Evolutionary conservation across 1,140 invertebrate species (phyloP).

Genomic region (Meloidogyne floridensis): DNA sequence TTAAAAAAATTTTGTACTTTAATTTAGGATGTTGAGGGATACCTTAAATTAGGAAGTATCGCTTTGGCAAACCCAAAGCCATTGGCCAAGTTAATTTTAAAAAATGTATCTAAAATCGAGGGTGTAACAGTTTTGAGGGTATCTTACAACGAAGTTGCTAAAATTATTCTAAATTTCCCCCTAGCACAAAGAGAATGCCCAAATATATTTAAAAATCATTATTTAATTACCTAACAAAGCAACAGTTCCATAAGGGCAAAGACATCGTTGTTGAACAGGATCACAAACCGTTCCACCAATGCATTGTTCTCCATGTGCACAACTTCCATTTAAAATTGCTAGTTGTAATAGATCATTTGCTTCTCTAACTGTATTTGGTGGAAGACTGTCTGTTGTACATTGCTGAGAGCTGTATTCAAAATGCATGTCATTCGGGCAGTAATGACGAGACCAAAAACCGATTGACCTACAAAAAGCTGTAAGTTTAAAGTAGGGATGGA

Average conservation of each 20-base stretch:
- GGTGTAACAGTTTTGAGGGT: too few relatives aligned
- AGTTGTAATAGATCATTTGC: conserved; percentile 54
- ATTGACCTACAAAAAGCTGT: conserved; percentile 41
- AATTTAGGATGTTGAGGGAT: too few relatives aligned
- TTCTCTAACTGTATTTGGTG: conserved; percentile 43
- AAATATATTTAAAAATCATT: too few relatives aligned
- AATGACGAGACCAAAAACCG: conserved; percentile 60
- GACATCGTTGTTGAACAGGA: conserved; percentile 46
- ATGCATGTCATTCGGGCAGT: conserved; percentile 60
- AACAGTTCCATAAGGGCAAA: conserved; percentile 61
- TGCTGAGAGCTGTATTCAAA: conserved; percentile 63
- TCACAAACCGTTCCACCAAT: conserved; percentile 66
- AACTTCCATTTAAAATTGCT: conserved; percentile 64
- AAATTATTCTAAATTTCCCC: neutral
- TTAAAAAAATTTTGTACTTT: too few relatives aligned
- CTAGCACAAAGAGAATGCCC: too few relatives aligned
- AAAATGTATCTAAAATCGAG: too few relatives aligned
- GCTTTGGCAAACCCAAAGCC: too few relatives aligned
- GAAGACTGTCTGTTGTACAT: conserved; percentile 42
- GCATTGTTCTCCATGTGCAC: conserved; percentile 60
- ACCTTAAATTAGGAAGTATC: too few relatives aligned
- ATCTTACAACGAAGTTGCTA: conserved; percentile 14
- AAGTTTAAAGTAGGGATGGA: neutral
- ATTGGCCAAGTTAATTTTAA: too few relatives aligned
- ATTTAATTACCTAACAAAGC: conserved; percentile 55